Evolutionary conservation across 2,797 vertebrate genomes (phyloP).

Genomic region (Eutrigla gurnardus): DNA sequence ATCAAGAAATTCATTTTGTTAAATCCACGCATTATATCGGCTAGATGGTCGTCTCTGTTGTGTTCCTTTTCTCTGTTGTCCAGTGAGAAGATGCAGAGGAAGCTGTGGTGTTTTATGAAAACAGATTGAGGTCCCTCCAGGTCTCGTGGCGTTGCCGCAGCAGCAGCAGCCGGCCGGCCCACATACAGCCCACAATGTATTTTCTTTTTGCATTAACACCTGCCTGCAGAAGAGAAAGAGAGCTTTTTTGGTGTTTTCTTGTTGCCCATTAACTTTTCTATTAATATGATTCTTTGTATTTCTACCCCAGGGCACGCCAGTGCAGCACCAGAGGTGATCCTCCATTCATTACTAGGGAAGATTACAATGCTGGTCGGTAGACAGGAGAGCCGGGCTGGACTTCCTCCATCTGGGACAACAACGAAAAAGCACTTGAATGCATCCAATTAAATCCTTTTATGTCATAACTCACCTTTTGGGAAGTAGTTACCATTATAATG

Average conservation of each 20-base stretch:
- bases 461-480: slow-evolving; percentile 14
- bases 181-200: slow-evolving; percentile 2
- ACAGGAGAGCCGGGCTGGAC: not conserved
- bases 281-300: slow-evolving; percentile 20
- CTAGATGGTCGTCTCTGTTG: too few species aligned
- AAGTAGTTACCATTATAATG: slow-evolving; percentile 9
- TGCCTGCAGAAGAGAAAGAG: slow-evolving; percentile 28
- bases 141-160: slow-evolving; percentile 14
- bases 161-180: slow-evolving; percentile 19
- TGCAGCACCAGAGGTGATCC: slow-evolving; percentile 9
- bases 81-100: not conserved
- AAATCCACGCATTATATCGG: not conserved
- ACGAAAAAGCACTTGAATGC: slow-evolving; percentile 6
- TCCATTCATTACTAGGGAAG: slow-evolving; percentile 18
- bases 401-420: not conserved
- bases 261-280: slow-evolving; percentile 36
- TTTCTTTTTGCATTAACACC: slow-evolving; percentile 16
- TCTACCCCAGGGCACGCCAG: not conserved
- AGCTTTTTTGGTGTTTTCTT: slow-evolving; percentile 51
- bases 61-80: too few species aligned
- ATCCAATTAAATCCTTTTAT: slow-evolving; percentile 41
- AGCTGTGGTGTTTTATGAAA: slow-evolving; percentile 30
- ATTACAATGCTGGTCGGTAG: slow-evolving; percentile 14
- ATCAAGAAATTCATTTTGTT: not conserved
- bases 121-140: slow-evolving; percentile 17